Evolutionary conservation across 2,888 invertebrate species (phyloP), one percentile per base, ranked within the genome.

Genomic region (Ennomos erosarius): DNA sequence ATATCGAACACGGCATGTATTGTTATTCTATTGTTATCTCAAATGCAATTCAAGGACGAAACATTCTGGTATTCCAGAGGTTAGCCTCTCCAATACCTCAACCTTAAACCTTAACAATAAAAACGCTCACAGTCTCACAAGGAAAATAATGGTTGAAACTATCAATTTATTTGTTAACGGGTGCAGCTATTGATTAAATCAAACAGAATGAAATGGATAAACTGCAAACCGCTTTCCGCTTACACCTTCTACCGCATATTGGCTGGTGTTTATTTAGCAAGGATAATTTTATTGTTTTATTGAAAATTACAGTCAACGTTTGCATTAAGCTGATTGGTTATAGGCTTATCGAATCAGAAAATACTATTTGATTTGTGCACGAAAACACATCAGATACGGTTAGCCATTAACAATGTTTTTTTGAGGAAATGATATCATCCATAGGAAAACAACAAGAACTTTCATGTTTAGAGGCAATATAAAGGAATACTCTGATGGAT

Each of bases 201-300:
- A 3, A 26, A 26, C 26, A 4, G 26, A 26, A 26, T 26, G 26
- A 26, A 26, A 26, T 26, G 4, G 26, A 26, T 4, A 3, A 6
- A 6, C 26, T 6, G 26, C 26, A 26, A 26, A 26, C 35, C 67
- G 66, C 66, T 57, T 0, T n/a, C 10, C 11, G 47, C 60, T 62
- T 53, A 10, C 67, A 16, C 64, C 68, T 75, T 70, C 55, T 13
- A 62, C 63, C 60, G 60, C 55, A 61, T 69, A 67, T 68, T 65
- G 74, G 70, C 54, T 55, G 47, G 55, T 65, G 60, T 74, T 76
- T 74, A 76, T 73, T 74, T 75, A 74, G 69, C 75, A 70, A 69
- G 74, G 71, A 76, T 78, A 78, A 79, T 79, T 76, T 77, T 71
- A 70, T 70, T 69, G 69, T 74, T 70, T 71, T 70, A 71, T 71